Evolutionary conservation across 1,140 invertebrate species (phyloP), one percentile per base, ranked within the genome.

Genomic region (Sminthurides bifidus): DNA sequence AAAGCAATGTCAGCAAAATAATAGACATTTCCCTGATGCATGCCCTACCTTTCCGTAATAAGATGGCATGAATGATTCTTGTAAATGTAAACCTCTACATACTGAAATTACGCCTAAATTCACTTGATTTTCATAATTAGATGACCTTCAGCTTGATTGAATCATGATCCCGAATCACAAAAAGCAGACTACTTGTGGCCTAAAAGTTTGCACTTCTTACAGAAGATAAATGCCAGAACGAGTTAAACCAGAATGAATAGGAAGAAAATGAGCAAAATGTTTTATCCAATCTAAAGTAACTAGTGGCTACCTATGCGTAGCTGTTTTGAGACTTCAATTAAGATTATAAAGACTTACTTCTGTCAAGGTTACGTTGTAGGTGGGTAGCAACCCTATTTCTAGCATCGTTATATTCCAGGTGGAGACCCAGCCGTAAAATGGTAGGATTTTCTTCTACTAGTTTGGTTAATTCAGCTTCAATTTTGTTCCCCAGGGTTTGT

Each of bases 391-490:
- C 85, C 66, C 88, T 79, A 72, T 93, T 87, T 69, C 92, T 81
- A 45, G 92, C 91, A 76, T 94, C 91, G 68, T 92, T 91, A 73
- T 91, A 93, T 76, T 96, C 92, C 67, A 97, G 84, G 75, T 91
- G 85, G 65, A 98, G 79, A 52, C 92, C 92, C 58, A 97, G 80
- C 72, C 88, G 80, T 64, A 96, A 76, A 57, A 98, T 73, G 29
- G 86, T 90, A 19, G 85, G 80, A 76, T 97, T 98, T 69, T 92
- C 84, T 72, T 92, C 88, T 56, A 98, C 81, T 61, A 94, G 74
- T 67, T 87, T 81, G 41, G 90, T 92, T 61, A 98, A 91, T 77
- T 93, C 88, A 88, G 94, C 96, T 79, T 98, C 93, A 63, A 90
- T 90, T 77, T 94, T 94, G 73, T 95, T 94, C 65, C 93, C 92